Base-by-base conservation (phyloP, 2,888 invertebrate species). In the Campaea margaritaria region DNA sequence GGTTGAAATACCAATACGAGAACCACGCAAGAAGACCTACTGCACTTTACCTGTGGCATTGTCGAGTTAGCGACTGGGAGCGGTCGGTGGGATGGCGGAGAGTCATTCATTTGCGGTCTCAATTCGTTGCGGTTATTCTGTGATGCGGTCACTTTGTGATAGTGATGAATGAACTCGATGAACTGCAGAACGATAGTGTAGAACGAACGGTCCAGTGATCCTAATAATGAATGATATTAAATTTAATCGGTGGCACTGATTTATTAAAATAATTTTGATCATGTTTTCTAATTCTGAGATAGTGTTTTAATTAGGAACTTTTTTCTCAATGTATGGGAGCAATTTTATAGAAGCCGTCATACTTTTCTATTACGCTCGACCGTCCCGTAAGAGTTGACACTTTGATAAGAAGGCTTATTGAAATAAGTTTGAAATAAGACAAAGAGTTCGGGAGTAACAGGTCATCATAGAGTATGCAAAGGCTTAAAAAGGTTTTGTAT, bases 71-170 rank as follows among this genome's bases (percentile, higher is more conserved):
- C 72, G 62, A 65, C 64, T 66, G 55, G 47, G 45, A 31, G 64
- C n/a, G 68, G 73, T 65, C n/a, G 42, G 39, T 63, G 49, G 58
- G 56, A 59, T 63, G 59, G 58, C 47, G 49, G 64, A 62, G 67
- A 62, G 67, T 66, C 59, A 65, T 61, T 58, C 62, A 58, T 62
- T 47, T 44, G 44, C 31, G 58, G 64, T 36, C 55, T 64, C 61
- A 61, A 39, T 66, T 68, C 51, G 60, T 61, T 62, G 61, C 41
- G 52, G 52, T 38, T 44, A 11, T 21, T 15, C 16, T 31, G 46
- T 58, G 57, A 27, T 57, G 61, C 27, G 48, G 56, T 38, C 45
- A 11, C 41, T 38, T 9, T 41, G 41, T 47, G 51, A 36, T 43
- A 15, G n/a, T 39, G 51, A 58, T 43, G 47, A 51, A 47, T 47